Evolutionary conservation across 2,113 vertebrate genomes (phyloP).

Genomic region (Tiliqua scincoides): DNA sequence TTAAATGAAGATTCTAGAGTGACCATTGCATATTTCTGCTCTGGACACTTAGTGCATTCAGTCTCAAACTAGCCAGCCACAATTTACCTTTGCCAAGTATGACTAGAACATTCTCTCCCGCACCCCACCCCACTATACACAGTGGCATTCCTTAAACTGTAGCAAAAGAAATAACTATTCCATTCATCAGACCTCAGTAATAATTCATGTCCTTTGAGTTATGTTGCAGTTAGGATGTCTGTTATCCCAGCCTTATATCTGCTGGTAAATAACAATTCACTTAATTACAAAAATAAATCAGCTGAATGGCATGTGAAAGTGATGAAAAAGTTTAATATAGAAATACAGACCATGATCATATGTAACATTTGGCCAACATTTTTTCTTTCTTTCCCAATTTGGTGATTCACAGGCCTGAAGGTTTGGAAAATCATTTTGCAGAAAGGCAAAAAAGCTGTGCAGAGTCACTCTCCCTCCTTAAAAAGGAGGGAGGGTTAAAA

Average conservation of each 20-base stretch:
- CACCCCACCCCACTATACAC: neutral
- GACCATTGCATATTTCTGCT: conserved; percentile 28
- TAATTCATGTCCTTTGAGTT: conserved; percentile 65
- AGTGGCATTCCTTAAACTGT: conserved; percentile 26
- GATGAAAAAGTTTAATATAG: conserved; percentile 75
- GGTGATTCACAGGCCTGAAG: neutral
- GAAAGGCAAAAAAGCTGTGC: conserved; percentile 15
- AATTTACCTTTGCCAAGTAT: neutral
- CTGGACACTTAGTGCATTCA: conserved; percentile 1
- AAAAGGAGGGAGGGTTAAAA: neutral
- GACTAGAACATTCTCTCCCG: conserved; percentile 10
- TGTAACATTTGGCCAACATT: conserved; percentile 20
- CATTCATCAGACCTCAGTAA: conserved; percentile 55
- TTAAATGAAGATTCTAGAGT: neutral
- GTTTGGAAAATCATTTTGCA: neutral
- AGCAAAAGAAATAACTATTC: conserved; percentile 45
- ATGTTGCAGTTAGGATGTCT: conserved; percentile 59
- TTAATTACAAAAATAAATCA: conserved; percentile 78
- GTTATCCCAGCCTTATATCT: conserved; percentile 58
- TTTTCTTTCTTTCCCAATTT: conserved; percentile 36
- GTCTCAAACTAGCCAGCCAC: conserved; percentile 13
- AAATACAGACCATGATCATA: conserved; percentile 45
- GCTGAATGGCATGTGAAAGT: conserved; percentile 55
- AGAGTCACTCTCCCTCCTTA: neutral
- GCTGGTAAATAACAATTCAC: conserved; percentile 71